phyloP scores from a whole-genome alignment of 1,140 invertebrate genomes.

The Lithobius niger region DNA sequence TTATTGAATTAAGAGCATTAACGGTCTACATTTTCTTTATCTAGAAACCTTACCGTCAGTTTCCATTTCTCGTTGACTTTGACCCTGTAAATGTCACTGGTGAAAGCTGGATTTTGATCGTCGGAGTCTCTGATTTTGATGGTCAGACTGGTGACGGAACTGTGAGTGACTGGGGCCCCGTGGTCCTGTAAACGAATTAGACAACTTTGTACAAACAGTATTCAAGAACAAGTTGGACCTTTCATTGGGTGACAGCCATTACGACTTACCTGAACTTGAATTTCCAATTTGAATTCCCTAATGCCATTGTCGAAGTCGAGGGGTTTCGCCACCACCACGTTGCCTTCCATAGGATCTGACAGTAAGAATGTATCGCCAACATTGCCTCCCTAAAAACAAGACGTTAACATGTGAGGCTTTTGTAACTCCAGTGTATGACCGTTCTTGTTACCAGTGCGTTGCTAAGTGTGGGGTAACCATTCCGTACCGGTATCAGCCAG shows the following conservation, averaged over 20 bases:
- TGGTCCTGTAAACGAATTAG: conserved; percentile 21
- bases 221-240: conserved; percentile 60
- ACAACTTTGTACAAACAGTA: conserved; percentile 15
- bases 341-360: conserved; percentile 63
- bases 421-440: too few relatives aligned
- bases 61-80: conserved; percentile 71
- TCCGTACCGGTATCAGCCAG: too few relatives aligned
- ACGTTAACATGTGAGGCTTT: neutral
- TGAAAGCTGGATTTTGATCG: conserved; percentile 59
- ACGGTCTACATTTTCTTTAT: too few relatives aligned
- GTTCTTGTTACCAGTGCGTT: too few relatives aligned
- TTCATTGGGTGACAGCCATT: conserved; percentile 34
- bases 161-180: conserved; percentile 23
- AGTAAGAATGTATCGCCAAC: conserved; percentile 57
- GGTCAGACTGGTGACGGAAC: conserved; percentile 51
- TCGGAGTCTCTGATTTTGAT: conserved; percentile 76
- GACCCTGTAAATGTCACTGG: conserved; percentile 56
- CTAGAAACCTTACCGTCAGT: conserved; percentile 48
- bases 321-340: conserved; percentile 50
- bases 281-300: conserved; percentile 52
- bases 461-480: too few relatives aligned
- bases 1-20: too few relatives aligned
- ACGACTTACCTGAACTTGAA: conserved; percentile 63
- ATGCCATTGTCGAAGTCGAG: conserved; percentile 68
- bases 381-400: conserved; percentile 42